Base-by-base conservation (phyloP, 2,797 vertebrate species). In the Lindbergichthys nudifrons region DNA sequence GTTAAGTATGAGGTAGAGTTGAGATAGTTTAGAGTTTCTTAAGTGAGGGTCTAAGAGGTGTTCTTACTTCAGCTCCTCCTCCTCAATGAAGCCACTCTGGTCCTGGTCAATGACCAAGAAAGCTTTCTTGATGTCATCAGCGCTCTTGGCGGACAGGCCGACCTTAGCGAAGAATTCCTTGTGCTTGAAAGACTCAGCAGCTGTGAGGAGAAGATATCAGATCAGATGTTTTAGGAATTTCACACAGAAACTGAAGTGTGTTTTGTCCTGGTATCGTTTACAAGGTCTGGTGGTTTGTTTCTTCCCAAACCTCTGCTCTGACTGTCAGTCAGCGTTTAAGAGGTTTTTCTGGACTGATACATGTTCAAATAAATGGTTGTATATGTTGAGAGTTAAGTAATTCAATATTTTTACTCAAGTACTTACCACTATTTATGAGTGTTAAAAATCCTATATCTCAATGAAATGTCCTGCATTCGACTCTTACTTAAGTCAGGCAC, bases 81-180 rank as follows among this genome's bases (percentile, higher is more conserved):
- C 95, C 94, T 97, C 96, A 66, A 95, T 95, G 92, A 92, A 97
- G 85, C 94, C 94, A 41, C 95, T 96, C 88, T 93, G 93, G 92
- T 97, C 96, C 91, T 95, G 95, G 88, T 97, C 96, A 84, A 97
- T 95, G 90, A 96, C 81, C 1, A 42, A 76, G 56, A 96, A 97
- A 76, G 95, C 94, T 84, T 89, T 93, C 91, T 95, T 95, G 88
- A 96, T 79, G 1, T 94, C 91, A 14, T 90, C 95, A 0, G 85
- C 6, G 12, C 91, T 90, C 94, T 96, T 97, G 89, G 57, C 80
- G 43, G 91, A 1, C 89, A 96, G 91, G 56, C 96, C 96, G 58
- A 96, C 90, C 86, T 79, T 95, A 39, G 83, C 79, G 51, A 96
- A 96, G 93, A 97, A 96, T 0, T 80, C 79, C 88, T 96, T 96